A percentile compares a stretch with the other conserved stretches of the same genome.
Conservation (phyloP, 2,888 invertebrate species). For the Petrolisthes manimaculis region DNA sequence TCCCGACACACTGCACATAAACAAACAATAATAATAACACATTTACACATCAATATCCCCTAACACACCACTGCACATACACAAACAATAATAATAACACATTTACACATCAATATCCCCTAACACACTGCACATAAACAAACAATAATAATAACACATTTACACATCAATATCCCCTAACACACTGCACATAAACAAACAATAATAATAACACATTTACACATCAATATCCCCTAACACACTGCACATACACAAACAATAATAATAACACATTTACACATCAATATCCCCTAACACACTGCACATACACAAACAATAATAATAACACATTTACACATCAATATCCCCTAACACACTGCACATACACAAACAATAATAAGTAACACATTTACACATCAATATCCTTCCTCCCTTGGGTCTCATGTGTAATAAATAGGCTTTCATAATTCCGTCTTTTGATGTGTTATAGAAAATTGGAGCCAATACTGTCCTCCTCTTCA, state of each 20-base stretch:
- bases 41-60: background rate
- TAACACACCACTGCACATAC: background rate
- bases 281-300: background rate
- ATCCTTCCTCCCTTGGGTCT: background rate
- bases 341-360: background rate
- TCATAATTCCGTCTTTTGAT: too few relatives aligned
- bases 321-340: background rate
- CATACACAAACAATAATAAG: background rate
- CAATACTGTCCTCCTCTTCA: too few relatives aligned
- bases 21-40: background rate
- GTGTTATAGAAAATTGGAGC: too few relatives aligned
- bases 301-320: background rate
- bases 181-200: background rate
- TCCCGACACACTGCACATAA: background rate
- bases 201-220: background rate
- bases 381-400: too few relatives aligned
- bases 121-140: background rate
- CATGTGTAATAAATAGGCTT: too few relatives aligned
- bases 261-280: background rate
- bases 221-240: background rate
- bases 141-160: background rate
- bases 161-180: background rate
- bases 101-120: background rate
- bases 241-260: background rate
- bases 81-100: too few relatives aligned